Percentiles rank a stretch among this genome's conserved stretches.
phyloP scores from a whole-genome alignment of 2,888 invertebrate species.

The Mystacides longicornis region DNA sequence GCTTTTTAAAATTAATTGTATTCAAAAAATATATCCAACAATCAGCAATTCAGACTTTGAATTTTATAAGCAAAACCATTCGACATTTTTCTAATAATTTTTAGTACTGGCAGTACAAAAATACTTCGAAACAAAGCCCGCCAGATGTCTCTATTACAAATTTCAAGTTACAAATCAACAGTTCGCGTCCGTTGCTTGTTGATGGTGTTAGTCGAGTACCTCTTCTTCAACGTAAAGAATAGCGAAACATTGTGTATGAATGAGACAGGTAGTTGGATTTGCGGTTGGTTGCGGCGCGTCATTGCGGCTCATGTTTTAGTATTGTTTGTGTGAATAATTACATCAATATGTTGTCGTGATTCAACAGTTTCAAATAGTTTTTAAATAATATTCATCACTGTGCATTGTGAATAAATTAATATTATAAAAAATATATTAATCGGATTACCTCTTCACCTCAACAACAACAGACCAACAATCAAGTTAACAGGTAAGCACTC shows the following conservation, averaged over 20 bases:
- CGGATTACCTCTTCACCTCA: constrained; percentile 18
- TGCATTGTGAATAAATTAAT: not conserved
- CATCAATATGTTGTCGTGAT: not conserved
- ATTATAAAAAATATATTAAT: constrained; percentile 7
- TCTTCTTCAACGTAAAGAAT: not conserved
- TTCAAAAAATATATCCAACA: too few species aligned
- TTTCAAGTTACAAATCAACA: not conserved
- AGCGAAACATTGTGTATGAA: not conserved
- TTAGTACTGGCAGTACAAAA: not conserved
- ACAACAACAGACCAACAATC: constrained; percentile 17
- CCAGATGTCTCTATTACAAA: not conserved
- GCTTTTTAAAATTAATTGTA: too few species aligned
- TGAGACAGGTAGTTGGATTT: constrained; percentile 2
- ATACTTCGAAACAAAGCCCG: not conserved
- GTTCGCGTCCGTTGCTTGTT: not conserved
- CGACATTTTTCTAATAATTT: not conserved
- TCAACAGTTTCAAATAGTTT: too few species aligned
- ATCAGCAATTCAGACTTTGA: too few species aligned
- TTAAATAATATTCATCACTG: not conserved
- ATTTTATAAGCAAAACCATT: too few species aligned
- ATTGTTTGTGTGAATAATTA: not conserved
- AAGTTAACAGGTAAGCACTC: constrained; percentile 24
- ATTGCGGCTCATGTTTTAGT: too few species aligned
- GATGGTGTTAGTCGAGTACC: not conserved
- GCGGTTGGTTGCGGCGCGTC: not conserved